Conservation (phyloP, 2,113 vertebrate genomes). For the Datnioides undecimradiatus region DNA sequence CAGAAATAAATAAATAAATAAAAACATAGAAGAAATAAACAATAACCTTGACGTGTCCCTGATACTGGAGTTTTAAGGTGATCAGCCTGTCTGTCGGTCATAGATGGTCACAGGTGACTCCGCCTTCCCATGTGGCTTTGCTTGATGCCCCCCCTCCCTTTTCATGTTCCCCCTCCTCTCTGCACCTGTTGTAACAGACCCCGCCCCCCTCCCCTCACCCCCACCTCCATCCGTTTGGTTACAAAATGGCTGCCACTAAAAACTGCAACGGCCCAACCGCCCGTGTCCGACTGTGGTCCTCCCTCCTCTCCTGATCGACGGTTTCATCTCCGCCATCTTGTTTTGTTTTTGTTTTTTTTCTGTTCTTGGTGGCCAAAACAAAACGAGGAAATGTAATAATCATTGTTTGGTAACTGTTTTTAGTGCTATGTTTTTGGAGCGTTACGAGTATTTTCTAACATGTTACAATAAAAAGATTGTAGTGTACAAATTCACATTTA, state of each 20-base stretch:
- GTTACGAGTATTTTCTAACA: slow-evolving; percentile 87
- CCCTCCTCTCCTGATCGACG: slow-evolving; percentile 59
- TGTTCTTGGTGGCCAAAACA: slow-evolving; percentile 76
- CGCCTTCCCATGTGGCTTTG: slow-evolving; percentile 6
- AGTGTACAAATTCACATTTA: slow-evolving; percentile 90
- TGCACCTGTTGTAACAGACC: not conserved
- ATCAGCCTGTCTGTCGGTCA: not conserved
- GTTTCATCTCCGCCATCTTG: slow-evolving; percentile 58
- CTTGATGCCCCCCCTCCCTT: not conserved
- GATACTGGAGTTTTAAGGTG: too few relatives aligned
- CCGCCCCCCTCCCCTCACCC: slow-evolving; percentile 14
- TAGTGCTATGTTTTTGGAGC: slow-evolving; percentile 87
- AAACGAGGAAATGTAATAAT: slow-evolving; percentile 82
- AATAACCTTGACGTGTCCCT: too few relatives aligned
- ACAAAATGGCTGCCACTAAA: slow-evolving; percentile 26
- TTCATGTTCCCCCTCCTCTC: not conserved
- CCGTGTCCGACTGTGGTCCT: slow-evolving; percentile 44
- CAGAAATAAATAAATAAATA: too few relatives aligned
- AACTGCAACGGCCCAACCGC: slow-evolving; percentile 27
- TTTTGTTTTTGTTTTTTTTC: too few relatives aligned
- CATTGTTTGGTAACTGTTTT: slow-evolving; percentile 88
- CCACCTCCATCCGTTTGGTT: not conserved
- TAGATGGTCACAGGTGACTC: not conserved
- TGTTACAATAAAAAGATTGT: slow-evolving; percentile 89
- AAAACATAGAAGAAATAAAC: too few relatives aligned